Evolutionary conservation across 2,888 invertebrate genomes (phyloP).

Genomic region (Pammene fasciana): DNA sequence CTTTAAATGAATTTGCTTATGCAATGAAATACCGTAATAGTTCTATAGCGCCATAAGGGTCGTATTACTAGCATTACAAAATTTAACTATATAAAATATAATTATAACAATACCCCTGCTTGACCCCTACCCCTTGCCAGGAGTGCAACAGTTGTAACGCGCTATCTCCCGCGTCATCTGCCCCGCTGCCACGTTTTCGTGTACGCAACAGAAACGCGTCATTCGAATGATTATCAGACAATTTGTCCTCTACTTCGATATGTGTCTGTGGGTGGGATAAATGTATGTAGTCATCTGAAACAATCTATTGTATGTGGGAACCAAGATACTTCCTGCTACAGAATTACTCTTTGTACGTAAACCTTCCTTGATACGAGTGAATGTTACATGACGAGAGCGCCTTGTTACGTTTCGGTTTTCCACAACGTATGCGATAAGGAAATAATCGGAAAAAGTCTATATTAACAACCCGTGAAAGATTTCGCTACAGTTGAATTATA

Average conservation of each 20-base stretch:
- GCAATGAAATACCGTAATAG: no score
- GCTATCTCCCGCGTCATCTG: no score
- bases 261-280: neutral
- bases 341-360: slow-evolving; percentile 15
- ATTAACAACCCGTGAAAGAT: neutral
- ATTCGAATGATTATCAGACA: no score
- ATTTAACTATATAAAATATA: no score
- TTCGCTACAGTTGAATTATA: neutral
- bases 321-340: slow-evolving; percentile 48
- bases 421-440: neutral
- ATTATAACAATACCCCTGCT: no score
- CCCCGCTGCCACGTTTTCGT: no score
- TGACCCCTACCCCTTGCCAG: no score
- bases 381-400: slow-evolving; percentile 7
- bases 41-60: no score
- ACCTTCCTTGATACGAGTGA: slow-evolving; percentile 1
- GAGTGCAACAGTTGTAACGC: no score
- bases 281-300: slow-evolving; percentile 48
- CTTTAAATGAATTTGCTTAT: no score
- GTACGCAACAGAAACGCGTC: no score
- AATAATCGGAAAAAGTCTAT: neutral
- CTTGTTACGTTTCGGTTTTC: neutral
- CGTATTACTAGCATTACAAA: no score
- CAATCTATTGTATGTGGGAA: slow-evolving; percentile 53
- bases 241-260: neutral